A percentile compares a stretch with the other conserved stretches of the same genome.
These are phyloP conservation scores for Marronus borbonicus DNA, from an alignment of 2,888 invertebrate genomes.

Conservation along the genomic window DNA sequence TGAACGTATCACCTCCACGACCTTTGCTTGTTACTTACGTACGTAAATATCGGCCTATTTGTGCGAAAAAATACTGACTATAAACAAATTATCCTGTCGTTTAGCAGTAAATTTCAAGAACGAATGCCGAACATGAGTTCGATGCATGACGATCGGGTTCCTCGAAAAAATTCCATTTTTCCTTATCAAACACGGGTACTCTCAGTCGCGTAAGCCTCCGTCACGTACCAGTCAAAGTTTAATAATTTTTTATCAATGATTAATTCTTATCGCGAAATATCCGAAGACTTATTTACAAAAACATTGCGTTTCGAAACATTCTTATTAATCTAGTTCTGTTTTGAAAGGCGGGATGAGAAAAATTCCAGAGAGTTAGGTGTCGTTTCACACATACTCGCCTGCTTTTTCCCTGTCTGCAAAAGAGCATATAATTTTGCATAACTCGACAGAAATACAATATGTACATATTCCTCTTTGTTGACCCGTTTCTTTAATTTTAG, in stretches of 20 bases:
- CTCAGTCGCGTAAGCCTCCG: slow-evolving; percentile 9
- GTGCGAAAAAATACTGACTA: background rate
- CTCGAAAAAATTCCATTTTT: slow-evolving; percentile 7
- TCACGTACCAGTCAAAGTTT: slow-evolving; percentile 9
- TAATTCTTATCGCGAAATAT: slow-evolving; percentile 25
- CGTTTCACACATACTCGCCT: too few relatives aligned
- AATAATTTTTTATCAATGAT: slow-evolving; percentile 18
- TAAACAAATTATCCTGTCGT: background rate
- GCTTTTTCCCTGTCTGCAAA: too few relatives aligned
- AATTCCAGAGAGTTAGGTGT: too few relatives aligned
- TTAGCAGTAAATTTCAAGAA: slow-evolving; percentile 13
- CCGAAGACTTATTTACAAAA: slow-evolving; percentile 3
- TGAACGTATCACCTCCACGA: slow-evolving; percentile 18
- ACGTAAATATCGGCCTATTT: slow-evolving; percentile 4
- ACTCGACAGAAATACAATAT: too few relatives aligned
- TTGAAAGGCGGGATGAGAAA: too few relatives aligned
- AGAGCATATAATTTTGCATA: too few relatives aligned
- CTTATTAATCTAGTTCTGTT: background rate
- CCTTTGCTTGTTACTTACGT: slow-evolving; percentile 8
- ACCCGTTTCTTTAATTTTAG: too few relatives aligned
- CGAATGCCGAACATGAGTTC: slow-evolving; percentile 11
- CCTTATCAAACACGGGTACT: slow-evolving; percentile 15
- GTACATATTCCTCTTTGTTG: too few relatives aligned
- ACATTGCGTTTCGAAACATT: slow-evolving; percentile 21
- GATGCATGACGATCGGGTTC: background rate